Evolutionary conservation across 2,888 invertebrate species (phyloP), one percentile per base, ranked within the genome.

Genomic region (Eilema sororculum): DNA sequence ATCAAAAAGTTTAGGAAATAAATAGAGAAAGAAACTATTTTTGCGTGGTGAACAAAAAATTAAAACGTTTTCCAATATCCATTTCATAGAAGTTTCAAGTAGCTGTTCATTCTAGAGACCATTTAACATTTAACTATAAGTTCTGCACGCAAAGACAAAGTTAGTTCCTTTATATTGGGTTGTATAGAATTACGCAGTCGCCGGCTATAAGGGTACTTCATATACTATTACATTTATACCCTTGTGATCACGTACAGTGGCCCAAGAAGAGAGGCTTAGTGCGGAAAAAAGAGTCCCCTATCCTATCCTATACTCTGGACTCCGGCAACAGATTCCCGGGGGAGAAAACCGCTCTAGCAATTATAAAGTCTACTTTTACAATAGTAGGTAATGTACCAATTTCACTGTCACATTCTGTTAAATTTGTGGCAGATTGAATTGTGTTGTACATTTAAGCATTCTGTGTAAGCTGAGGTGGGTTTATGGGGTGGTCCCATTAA

Each of bases 61-160:
- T 33, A 16, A 66, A n/a, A 28, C 59, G 20, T 6, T 66, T 46
- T 46, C n/a, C n/a, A 52, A 52, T 52, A 52, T 52, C n/a, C n/a
- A n/a, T 8, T n/a, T n/a, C 52, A n/a, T 52, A 52, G 52, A 52
- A n/a, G n/a, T 52, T 52, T 52, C 52, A 52, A 52, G 52, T 52
- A 9, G n/a, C 52, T 20, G n/a, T n/a, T n/a, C 8, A n/a, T 52
- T 52, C n/a, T 20, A 46, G 20, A 70, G 20, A 70, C 71, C 68
- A 67, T 78, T 74, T 80, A 75, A 67, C 76, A 76, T 66, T 76
- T 78, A 73, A 76, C 70, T 73, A 62, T 57, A 59, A 75, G 72
- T 12, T 12, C 41, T 4, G 74, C 80, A 76, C 74, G 74, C 71
- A 67, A 69, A 41, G 16, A 58, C 66, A 2, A 52, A 46, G n/a